These are phyloP conservation scores for Craniophora ligustri DNA, from an alignment of 2,888 invertebrate genomes.

Conservation along the genomic window DNA sequence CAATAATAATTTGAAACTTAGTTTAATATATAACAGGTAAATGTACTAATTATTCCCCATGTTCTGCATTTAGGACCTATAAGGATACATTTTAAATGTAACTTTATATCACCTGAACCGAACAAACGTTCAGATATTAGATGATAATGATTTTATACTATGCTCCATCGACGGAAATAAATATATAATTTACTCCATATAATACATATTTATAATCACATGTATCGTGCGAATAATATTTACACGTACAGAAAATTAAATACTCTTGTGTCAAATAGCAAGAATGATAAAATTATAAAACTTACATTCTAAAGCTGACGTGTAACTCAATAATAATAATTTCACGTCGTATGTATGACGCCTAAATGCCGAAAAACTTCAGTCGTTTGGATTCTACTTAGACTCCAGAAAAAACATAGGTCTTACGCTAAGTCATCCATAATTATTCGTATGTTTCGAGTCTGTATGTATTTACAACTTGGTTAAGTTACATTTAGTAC, in stretches of 20 bases:
- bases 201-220: neutral
- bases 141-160: neutral
- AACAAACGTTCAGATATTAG: neutral
- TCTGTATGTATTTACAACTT: slow-evolving; percentile 36
- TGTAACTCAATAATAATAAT: slow-evolving; percentile 10
- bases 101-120: neutral
- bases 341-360: neutral
- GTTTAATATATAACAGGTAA: neutral
- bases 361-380: slow-evolving; percentile 59
- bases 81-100: neutral
- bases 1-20: slow-evolving; percentile 80
- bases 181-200: neutral
- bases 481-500: slow-evolving; percentile 11
- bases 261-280: neutral
- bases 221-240: slow-evolving; percentile 3
- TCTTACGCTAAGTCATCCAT: slow-evolving; percentile 30
- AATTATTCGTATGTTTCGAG: slow-evolving; percentile 26
- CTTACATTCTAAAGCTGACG: slow-evolving; percentile 11
- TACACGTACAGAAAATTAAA: slow-evolving; percentile 3
- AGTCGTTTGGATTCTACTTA: slow-evolving; percentile 69
- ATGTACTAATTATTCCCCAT: neutral
- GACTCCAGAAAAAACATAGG: slow-evolving; percentile 58
- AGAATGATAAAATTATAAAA: slow-evolving; percentile 4
- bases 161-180: neutral
- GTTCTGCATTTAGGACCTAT: slow-evolving; percentile 34